These are phyloP conservation scores for Microcebus tavaratra DNA, from an alignment of 2,113 vertebrate genomes.

Conservation along the genomic window DNA sequence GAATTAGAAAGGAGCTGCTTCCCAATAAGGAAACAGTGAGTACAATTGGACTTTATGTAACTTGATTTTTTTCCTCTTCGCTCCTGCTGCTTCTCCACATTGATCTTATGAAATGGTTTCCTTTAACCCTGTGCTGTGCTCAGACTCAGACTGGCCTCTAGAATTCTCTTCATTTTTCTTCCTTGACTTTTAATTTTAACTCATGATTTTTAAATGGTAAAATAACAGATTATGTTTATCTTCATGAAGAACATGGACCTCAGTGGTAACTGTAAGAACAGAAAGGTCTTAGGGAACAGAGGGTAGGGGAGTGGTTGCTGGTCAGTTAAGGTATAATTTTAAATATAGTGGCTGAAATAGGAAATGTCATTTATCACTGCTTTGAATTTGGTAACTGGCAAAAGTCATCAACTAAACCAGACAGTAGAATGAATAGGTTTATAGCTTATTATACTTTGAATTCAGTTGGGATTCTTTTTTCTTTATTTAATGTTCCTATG, in stretches of 20 bases:
- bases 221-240: neutral
- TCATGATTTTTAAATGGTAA: slow-evolving; percentile 6
- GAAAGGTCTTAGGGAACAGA: neutral
- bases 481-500: neutral
- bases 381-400: slow-evolving; percentile 69
- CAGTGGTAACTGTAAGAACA: slow-evolving; percentile 26
- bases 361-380: slow-evolving; percentile 70
- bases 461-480: neutral
- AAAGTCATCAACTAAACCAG: slow-evolving; percentile 50
- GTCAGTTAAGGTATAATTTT: slow-evolving; percentile 74
- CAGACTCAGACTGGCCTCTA: neutral
- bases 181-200: neutral
- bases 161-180: neutral
- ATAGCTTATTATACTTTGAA: neutral
- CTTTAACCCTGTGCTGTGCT: slow-evolving; percentile 56
- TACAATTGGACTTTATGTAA: slow-evolving; percentile 80
- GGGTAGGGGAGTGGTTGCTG: neutral
- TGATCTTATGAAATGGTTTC: slow-evolving; percentile 76
- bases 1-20: slow-evolving; percentile 97
- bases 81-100: slow-evolving; percentile 63
- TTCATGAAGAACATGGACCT: neutral
- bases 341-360: slow-evolving; percentile 70
- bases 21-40: slow-evolving; percentile 96
- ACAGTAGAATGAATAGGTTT: slow-evolving; percentile 41
- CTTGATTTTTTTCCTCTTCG: slow-evolving; percentile 61